These are phyloP conservation scores for Pollenia labialis DNA, from an alignment of 2,888 invertebrate species.

Conservation along the genomic window DNA sequence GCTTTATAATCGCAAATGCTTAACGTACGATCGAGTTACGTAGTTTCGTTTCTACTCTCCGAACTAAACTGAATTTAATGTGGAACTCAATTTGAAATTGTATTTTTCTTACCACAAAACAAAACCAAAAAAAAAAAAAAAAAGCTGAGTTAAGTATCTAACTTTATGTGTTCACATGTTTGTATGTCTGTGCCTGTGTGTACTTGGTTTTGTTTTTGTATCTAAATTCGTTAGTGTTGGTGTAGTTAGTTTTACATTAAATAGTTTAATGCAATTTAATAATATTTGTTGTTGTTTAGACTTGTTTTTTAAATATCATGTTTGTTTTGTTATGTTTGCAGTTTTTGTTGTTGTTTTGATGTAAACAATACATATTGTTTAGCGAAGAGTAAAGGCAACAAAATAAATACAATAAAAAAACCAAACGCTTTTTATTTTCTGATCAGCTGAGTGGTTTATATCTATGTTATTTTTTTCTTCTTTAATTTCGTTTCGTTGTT, in stretches of 20 bases:
- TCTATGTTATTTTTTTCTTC: conserved; percentile 41
- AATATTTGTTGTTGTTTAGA: conserved; percentile 64
- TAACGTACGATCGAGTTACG: conserved; percentile 12
- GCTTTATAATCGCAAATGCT: conserved; percentile 20
- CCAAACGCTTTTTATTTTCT: conserved; percentile 43
- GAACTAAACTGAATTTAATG: conserved; percentile 44
- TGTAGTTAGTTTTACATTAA: conserved; percentile 40
- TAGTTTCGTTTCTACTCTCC: conserved; percentile 40
- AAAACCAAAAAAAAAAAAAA: background rate
- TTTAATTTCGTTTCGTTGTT: conserved; percentile 39
- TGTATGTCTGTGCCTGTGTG: background rate
- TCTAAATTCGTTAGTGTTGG: conserved; percentile 2
- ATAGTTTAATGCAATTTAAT: conserved; percentile 66
- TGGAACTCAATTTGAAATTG: conserved; percentile 19
- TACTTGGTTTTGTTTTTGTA: conserved; percentile 32
- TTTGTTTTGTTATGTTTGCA: conserved; percentile 36
- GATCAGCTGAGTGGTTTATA: conserved; percentile 69
- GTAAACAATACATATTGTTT: conserved; percentile 65
- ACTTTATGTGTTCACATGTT: background rate
- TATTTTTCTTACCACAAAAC: conserved; percentile 2
- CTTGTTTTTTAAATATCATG: conserved; percentile 67
- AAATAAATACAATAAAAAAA: background rate
- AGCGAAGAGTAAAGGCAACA: conserved; percentile 5
- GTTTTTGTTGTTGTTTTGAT: conserved; percentile 37
- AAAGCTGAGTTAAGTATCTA: conserved; percentile 9